Evolutionary conservation across 2,113 vertebrate genomes (phyloP).

Genomic region (Anser brachyrhynchus): DNA sequence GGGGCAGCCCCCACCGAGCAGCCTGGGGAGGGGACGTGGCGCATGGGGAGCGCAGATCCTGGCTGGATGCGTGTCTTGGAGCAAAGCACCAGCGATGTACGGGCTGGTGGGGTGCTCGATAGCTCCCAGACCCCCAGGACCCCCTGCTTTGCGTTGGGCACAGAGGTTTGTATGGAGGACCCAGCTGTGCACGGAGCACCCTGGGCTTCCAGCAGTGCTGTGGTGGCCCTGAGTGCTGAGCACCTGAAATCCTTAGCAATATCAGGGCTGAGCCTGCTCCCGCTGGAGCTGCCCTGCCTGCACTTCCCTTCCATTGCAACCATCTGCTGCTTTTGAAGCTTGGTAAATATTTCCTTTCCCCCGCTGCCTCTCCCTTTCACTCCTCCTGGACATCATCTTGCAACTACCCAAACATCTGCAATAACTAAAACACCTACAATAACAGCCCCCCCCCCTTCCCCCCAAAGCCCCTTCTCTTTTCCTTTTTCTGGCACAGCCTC

Average conservation of each 20-base stretch:
- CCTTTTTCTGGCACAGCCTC: neutral
- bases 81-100: neutral
- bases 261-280: neutral
- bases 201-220: neutral
- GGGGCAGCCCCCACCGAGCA: neutral
- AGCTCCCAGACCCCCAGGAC: neutral
- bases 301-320: neutral
- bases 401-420: slow-evolving; percentile 6
- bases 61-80: neutral
- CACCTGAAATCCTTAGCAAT: neutral
- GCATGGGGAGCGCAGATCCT: rapidly evolving
- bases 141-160: no score
- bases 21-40: neutral
- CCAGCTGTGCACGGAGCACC: neutral
- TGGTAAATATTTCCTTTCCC: slow-evolving; percentile 9
- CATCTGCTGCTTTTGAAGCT: slow-evolving; percentile 5
- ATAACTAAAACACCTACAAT: neutral
- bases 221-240: neutral
- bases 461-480: neutral
- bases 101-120: neutral
- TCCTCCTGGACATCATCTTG: neutral
- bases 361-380: neutral
- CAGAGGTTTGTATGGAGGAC: neutral
- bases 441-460: neutral
- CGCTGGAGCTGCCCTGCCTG: rapidly evolving